Conservation (phyloP, 2,797 vertebrate genomes). For the Pterois miles region DNA sequence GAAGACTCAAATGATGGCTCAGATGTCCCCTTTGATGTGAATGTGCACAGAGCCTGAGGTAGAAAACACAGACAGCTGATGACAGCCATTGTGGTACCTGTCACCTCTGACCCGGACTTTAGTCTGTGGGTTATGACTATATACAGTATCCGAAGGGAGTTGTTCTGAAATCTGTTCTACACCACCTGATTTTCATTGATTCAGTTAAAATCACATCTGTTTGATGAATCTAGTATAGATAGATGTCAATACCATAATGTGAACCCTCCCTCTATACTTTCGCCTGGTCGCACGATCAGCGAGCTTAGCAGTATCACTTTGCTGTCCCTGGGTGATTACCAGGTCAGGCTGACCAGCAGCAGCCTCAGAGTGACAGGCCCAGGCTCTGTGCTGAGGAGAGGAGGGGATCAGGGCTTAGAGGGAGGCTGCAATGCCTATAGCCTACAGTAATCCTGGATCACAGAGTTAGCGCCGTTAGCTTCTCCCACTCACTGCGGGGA, state of each 20-base stretch:
- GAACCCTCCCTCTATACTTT: conserved; percentile 16
- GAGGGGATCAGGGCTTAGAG: conserved; percentile 61
- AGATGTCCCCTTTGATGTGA: no score
- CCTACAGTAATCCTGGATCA: conserved; percentile 77
- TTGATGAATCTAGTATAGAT: not conserved
- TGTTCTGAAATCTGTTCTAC: not conserved
- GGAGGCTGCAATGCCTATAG: conserved; percentile 53
- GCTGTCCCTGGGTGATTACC: conserved; percentile 52
- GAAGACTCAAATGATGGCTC: no score
- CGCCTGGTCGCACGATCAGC: conserved; percentile 27
- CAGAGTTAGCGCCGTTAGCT: conserved; percentile 72
- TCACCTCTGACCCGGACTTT: not conserved
- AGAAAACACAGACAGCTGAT: not conserved
- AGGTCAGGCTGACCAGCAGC: conserved; percentile 47
- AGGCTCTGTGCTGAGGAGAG: conserved; percentile 24
- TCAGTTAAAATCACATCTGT: not conserved
- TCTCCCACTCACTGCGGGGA: conserved; percentile 72
- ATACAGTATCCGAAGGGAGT: no score
- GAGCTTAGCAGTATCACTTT: conserved; percentile 40
- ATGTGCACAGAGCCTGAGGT: not conserved
- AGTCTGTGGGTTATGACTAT: no score
- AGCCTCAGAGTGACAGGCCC: conserved; percentile 37
- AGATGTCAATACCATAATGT: not conserved
- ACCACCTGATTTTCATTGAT: not conserved
- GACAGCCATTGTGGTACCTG: not conserved